A percentile compares a stretch with the other conserved stretches of the same genome.
Evolutionary conservation across 2,888 invertebrate genomes (phyloP).

Genomic region (Oligia strigilis): DNA sequence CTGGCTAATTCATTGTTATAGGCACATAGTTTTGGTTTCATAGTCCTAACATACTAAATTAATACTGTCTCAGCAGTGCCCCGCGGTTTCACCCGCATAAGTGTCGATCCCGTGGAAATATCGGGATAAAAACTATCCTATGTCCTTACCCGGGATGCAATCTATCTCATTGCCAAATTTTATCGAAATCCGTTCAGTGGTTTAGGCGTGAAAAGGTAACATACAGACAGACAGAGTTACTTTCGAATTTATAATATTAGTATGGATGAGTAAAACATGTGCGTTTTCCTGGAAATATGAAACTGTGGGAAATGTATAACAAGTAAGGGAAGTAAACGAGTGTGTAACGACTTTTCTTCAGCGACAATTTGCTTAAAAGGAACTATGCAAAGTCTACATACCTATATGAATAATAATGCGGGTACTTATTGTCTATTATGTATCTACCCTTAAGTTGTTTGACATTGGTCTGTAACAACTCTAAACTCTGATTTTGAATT

Average conservation of each 20-base stretch:
- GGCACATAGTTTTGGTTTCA: not conserved
- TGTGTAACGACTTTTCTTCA: slow-evolving; percentile 17
- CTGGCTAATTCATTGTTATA: not conserved
- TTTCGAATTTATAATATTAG: no score
- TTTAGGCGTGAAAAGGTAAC: no score
- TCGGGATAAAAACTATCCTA: no score
- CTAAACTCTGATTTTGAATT: not conserved
- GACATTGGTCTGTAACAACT: no score
- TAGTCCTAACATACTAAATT: slow-evolving; percentile 1
- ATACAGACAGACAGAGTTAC: no score
- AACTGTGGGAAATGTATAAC: slow-evolving; percentile 46
- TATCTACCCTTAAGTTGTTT: not conserved
- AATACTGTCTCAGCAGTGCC: not conserved
- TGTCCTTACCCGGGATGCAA: no score
- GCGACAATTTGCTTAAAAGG: slow-evolving; percentile 22
- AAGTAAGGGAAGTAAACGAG: slow-evolving; percentile 41
- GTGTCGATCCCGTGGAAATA: no score
- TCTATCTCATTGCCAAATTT: no score
- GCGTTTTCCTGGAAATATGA: slow-evolving; percentile 42
- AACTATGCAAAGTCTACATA: slow-evolving; percentile 2
- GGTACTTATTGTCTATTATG: not conserved
- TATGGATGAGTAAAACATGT: not conserved
- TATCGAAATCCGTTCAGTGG: no score
- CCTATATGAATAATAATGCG: slow-evolving; percentile 11
- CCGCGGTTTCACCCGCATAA: no score